Percentiles rank a stretch among this genome's conserved stretches.
Conservation (phyloP, 2,113 vertebrate species). For the Syngnathus floridae region DNA sequence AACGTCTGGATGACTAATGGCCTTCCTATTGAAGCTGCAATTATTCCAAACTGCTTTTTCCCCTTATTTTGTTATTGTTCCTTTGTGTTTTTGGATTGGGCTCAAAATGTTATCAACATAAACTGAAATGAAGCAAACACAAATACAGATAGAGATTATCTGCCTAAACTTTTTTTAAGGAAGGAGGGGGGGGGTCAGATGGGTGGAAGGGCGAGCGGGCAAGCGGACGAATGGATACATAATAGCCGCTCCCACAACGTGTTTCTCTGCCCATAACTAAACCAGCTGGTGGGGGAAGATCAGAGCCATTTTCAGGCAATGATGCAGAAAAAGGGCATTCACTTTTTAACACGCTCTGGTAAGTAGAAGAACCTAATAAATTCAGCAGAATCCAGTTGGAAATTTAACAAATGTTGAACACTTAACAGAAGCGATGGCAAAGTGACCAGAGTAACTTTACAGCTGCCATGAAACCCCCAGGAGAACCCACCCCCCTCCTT, state of each 20-base stretch:
- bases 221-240: background rate
- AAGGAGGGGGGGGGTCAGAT: background rate
- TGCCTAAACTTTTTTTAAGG: background rate
- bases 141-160: background rate
- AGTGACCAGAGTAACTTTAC: too few species aligned
- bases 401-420: too few species aligned
- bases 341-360: too few species aligned
- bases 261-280: background rate
- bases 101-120: background rate
- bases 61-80: background rate
- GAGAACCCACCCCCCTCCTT: background rate
- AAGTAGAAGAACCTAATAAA: too few species aligned
- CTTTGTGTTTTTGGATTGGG: background rate
- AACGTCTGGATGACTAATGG: constrained; percentile 6
- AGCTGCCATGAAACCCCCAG: too few species aligned
- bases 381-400: too few species aligned
- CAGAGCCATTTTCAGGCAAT: background rate
- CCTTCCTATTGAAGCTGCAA: background rate
- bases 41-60: background rate
- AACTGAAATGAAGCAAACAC: background rate
- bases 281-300: background rate
- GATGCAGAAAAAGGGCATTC: background rate
- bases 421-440: too few species aligned
- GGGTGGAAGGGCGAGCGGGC: too few species aligned
- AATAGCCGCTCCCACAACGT: background rate